Evolutionary conservation across 2,113 vertebrate species (phyloP), one percentile per base, ranked within the genome.

Genomic region (Cettia cetti): DNA sequence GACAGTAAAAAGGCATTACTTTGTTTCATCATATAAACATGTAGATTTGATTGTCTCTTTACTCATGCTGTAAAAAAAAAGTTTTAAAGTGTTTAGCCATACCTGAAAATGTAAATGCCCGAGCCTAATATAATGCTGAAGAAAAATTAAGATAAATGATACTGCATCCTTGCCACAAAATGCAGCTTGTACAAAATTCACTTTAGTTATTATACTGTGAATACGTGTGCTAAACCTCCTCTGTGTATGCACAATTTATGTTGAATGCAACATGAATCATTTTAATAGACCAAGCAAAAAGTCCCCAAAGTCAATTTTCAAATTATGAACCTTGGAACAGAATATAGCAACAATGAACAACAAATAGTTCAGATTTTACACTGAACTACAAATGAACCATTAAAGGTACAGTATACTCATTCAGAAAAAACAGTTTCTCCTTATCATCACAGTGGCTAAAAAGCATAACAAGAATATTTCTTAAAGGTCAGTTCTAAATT

Each of bases 231-330:
- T 97, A 97, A 97, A 98, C 98, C 98, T 98, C 98, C 98, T 99
- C 98, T 98, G 98, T 99, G 98, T 98, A 99, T 98, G 99, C 99
- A 99, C 98, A 99, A 99, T 99, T 99, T 98, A 98, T 98, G 98
- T 98, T 98, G 98, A 98, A 98, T 99, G 97, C 98, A 98, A 98
- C 98, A 99, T 99, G 98, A 99, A 99, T 99, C 99, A 99, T 98
- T 98, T 98, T 99, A 99, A 99, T 99, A 99, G 98, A 99, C 98
- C 96, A 33, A 98, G 97, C 97, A 98, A 98, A 98, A 98, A 98
- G 98, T 98, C 98, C 98, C 98, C 98, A 98, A 98, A 98, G 98
- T 98, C 97, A 97, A 98, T 98, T 98, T 99, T 99, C 98, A 98
- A 98, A 98, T 98, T 98, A 98, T 98, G 98, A 98, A 98, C 98